These are phyloP conservation scores for Bombus fervidus DNA, from an alignment of 1,140 invertebrate genomes.

Conservation along the genomic window DNA sequence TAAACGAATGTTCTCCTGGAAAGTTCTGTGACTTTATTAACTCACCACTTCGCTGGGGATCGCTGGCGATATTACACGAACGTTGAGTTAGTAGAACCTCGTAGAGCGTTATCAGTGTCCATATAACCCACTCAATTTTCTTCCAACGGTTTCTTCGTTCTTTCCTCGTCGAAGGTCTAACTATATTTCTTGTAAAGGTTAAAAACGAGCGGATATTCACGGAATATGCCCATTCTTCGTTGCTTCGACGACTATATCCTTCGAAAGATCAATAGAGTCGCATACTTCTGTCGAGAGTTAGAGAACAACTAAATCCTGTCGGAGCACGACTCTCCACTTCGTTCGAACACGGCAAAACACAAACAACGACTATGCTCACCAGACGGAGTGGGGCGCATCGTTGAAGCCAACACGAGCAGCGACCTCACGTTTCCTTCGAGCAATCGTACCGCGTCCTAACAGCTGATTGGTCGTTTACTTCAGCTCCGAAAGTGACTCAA, in stretches of 20 bases:
- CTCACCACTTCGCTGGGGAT: slow-evolving; percentile 43
- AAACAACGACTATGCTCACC: slow-evolving; percentile 49
- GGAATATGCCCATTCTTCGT: slow-evolving; percentile 69
- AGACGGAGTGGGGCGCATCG: background rate
- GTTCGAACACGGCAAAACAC: slow-evolving; percentile 2
- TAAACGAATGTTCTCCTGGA: background rate
- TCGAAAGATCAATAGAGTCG: background rate
- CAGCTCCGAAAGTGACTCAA: background rate
- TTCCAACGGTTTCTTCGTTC: background rate
- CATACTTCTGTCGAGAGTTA: background rate
- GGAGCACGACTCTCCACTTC: too few species aligned
- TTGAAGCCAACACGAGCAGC: slow-evolving; percentile 11
- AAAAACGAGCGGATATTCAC: slow-evolving; percentile 75
- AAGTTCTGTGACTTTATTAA: background rate
- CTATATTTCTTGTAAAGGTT: slow-evolving; percentile 76
- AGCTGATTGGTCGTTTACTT: background rate
- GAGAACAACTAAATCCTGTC: background rate
- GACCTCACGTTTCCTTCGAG: slow-evolving; percentile 32
- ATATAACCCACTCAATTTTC: background rate
- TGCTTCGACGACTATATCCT: too few species aligned
- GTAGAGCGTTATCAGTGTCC: background rate
- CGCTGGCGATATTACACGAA: background rate
- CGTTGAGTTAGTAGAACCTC: background rate
- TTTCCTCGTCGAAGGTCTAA: slow-evolving; percentile 40
- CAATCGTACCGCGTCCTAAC: background rate